Percentiles rank a stretch among this genome's conserved stretches.
phyloP scores from a whole-genome alignment of 2,888 invertebrate genomes.

The Apoderus coryli region DNA sequence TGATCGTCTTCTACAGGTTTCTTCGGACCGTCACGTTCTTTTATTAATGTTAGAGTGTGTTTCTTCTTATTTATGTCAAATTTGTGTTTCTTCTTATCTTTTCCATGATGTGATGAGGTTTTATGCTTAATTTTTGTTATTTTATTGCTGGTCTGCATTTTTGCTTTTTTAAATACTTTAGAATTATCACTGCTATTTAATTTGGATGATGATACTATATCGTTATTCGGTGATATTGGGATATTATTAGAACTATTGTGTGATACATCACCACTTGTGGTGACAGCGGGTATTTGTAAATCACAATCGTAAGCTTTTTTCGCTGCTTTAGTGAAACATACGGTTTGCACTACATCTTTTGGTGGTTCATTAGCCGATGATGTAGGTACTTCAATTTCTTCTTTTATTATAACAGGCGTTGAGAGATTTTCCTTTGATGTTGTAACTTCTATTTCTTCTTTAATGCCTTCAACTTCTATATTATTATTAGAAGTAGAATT shows the following conservation, averaged over 20 bases:
- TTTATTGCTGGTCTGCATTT: too few relatives aligned
- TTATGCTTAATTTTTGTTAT: conserved; percentile 1
- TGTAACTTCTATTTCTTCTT: not conserved
- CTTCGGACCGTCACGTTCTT: not conserved
- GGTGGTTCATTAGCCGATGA: not conserved
- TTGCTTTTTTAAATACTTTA: too few relatives aligned
- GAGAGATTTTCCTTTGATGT: not conserved
- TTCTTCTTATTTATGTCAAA: conserved; percentile 6
- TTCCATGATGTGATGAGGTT: not conserved
- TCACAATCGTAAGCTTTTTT: conserved; percentile 23
- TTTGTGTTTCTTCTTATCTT: conserved; percentile 6
- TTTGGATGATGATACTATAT: conserved; percentile 11
- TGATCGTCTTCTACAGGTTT: conserved; percentile 2
- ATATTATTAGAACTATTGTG: not conserved
- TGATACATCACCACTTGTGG: conserved; percentile 18
- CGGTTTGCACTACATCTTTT: not conserved
- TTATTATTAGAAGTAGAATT: too few relatives aligned
- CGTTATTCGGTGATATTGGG: conserved; percentile 6
- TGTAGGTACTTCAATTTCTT: not conserved
- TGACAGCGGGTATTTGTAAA: conserved; percentile 19
- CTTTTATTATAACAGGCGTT: not conserved
- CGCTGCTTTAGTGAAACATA: conserved; percentile 22
- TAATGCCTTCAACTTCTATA: too few relatives aligned
- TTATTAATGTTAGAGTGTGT: conserved; percentile 3
- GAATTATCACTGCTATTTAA: conserved; percentile 3